These are phyloP conservation scores for Siniperca undulata DNA, from an alignment of 2,797 vertebrate genomes.

Conservation along the genomic window DNA sequence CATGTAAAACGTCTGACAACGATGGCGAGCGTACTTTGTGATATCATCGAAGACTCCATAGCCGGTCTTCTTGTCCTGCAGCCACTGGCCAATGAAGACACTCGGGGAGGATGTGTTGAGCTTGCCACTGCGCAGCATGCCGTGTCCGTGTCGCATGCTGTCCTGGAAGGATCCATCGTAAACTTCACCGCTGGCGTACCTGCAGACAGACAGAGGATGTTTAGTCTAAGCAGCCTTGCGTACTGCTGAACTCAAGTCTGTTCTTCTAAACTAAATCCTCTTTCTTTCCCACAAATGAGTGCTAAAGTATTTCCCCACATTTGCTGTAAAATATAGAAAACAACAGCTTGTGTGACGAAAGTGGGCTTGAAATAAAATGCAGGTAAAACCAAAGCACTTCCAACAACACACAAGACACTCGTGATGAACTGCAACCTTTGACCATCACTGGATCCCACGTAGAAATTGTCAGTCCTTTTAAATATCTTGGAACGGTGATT, in stretches of 20 bases:
- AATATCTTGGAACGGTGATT: no score
- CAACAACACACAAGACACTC: no score
- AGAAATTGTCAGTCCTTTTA: no score
- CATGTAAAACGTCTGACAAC: not conserved
- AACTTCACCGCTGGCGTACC: conserved; percentile 95
- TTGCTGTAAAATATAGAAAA: not conserved
- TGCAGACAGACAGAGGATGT: conserved; percentile 53
- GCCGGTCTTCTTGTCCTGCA: conserved; percentile 94
- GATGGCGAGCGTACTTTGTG: conserved; percentile 88
- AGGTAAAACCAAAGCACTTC: no score
- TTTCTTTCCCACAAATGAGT: not conserved
- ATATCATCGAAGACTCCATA: conserved; percentile 99
- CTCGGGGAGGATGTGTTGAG: conserved; percentile 95
- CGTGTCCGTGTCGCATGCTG: conserved; percentile 95
- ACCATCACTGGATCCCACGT: no score
- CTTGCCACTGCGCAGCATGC: conserved; percentile 94
- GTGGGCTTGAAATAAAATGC: not conserved
- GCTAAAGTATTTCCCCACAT: not conserved
- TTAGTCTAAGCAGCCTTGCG: not conserved
- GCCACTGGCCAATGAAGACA: conserved; percentile 98
- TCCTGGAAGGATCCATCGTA: conserved; percentile 97
- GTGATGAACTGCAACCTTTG: no score
- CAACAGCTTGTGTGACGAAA: no score
- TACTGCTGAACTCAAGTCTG: not conserved
- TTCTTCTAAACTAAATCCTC: not conserved